Evolutionary conservation across 2,888 invertebrate genomes (phyloP).

Genomic region (Spilosoma lubricipeda): DNA sequence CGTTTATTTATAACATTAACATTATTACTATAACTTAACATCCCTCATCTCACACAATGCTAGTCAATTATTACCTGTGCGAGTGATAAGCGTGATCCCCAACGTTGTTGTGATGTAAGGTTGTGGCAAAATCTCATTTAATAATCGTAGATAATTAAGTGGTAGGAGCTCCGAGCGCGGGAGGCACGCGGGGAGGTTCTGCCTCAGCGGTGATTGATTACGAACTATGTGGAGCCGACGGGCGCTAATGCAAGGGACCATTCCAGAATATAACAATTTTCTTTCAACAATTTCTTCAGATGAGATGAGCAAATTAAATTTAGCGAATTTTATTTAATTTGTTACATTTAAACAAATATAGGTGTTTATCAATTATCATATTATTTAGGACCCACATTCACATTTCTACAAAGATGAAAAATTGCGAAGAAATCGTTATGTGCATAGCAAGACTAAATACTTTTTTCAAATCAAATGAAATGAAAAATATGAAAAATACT

Average conservation of each 20-base stretch:
- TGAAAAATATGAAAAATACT: no score
- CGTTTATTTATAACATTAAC: no score
- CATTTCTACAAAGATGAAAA: neutral
- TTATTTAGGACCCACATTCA: neutral
- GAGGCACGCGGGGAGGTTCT: neutral
- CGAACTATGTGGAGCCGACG: neutral
- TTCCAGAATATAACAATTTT: neutral
- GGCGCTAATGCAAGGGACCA: neutral
- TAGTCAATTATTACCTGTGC: neutral
- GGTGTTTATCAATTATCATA: neutral
- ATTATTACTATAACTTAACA: neutral
- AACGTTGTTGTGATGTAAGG: neutral
- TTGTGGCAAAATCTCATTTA: neutral
- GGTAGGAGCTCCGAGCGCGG: neutral
- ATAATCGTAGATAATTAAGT: neutral
- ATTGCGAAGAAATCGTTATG: no score
- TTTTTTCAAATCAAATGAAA: no score
- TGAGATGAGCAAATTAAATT: neutral
- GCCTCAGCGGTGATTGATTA: neutral
- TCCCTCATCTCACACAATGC: neutral
- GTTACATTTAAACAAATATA: neutral
- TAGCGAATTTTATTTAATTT: neutral
- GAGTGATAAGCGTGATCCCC: neutral
- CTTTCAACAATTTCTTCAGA: neutral
- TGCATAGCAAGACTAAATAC: neutral